Percentiles rank a stretch among this genome's conserved stretches.
These are phyloP conservation scores for Psilopsiagon aymara DNA, from an alignment of 2,113 vertebrate species.

Conservation along the genomic window DNA sequence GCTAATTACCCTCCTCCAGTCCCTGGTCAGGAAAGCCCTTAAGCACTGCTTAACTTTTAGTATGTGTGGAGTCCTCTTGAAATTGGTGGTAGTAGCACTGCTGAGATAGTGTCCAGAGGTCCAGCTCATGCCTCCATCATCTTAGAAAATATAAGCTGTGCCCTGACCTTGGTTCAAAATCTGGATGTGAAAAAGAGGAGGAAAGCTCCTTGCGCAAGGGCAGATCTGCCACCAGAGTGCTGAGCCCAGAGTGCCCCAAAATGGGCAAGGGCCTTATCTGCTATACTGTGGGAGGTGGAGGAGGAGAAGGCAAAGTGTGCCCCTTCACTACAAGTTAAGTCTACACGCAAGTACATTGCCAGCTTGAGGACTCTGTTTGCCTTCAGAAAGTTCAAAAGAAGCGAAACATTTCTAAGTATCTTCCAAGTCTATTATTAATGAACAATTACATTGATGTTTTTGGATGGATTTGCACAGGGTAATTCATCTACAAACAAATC, in stretches of 20 bases:
- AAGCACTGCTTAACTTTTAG: conserved; percentile 2
- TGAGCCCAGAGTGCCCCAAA: background rate
- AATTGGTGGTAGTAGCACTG: background rate
- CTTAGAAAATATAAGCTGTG: background rate
- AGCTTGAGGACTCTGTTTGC: background rate
- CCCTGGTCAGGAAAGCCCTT: background rate
- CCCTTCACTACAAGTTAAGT: background rate
- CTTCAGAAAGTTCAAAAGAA: conserved; percentile 69
- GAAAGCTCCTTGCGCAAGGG: background rate
- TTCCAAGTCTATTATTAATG: conserved; percentile 72
- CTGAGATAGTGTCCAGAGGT: background rate
- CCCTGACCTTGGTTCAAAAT: background rate
- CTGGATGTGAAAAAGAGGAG: background rate
- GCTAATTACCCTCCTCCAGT: background rate
- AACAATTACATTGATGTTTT: conserved; percentile 27
- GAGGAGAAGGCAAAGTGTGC: background rate
- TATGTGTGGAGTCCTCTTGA: background rate
- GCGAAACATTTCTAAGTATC: conserved; percentile 58
- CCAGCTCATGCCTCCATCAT: background rate
- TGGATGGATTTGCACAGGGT: conserved; percentile 68
- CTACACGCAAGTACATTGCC: background rate
- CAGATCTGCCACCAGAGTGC: accelerated
- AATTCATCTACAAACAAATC: conserved; percentile 75
- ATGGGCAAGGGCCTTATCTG: background rate
- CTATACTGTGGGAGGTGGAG: background rate